A percentile compares a stretch with the other conserved stretches of the same genome.
phyloP scores from a whole-genome alignment of 2,113 vertebrate genomes.

The Pangasianodon hypophthalmus region DNA sequence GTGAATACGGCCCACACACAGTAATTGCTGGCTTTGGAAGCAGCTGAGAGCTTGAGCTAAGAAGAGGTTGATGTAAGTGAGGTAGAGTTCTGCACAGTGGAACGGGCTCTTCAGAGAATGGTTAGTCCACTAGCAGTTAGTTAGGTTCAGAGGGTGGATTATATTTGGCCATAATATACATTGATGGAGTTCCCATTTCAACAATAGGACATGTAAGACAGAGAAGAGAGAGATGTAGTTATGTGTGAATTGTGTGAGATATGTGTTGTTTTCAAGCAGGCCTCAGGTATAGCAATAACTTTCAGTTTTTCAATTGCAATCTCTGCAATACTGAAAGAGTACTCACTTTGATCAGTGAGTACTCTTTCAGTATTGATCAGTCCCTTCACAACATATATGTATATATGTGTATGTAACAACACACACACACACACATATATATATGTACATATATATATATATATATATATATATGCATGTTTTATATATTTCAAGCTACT shows the following conservation, averaged over 20 bases:
- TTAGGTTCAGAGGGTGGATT: slow-evolving; percentile 24
- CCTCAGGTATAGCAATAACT: background rate
- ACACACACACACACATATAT: too few relatives aligned
- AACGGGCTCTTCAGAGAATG: background rate
- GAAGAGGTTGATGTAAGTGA: slow-evolving; percentile 17
- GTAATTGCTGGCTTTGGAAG: slow-evolving; percentile 31
- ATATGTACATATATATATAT: too few relatives aligned
- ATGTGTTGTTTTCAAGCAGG: background rate
- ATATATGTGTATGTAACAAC: too few relatives aligned
- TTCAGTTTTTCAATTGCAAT: background rate
- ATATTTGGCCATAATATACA: slow-evolving; percentile 43
- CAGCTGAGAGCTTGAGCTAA: slow-evolving; percentile 11
- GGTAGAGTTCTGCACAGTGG: slow-evolving; percentile 14
- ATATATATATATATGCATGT: too few relatives aligned
- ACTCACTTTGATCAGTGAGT: background rate
- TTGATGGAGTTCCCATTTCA: slow-evolving; percentile 1
- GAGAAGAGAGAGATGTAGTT: background rate
- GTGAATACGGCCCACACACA: slow-evolving; percentile 21
- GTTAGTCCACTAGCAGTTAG: slow-evolving; percentile 15
- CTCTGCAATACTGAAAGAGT: slow-evolving; percentile 4
- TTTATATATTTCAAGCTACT: too few relatives aligned
- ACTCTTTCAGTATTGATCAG: background rate
- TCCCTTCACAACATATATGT: background rate
- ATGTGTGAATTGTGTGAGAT: background rate
- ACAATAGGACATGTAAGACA: background rate